Evolutionary conservation across 2,113 vertebrate species (phyloP), one percentile per base, ranked within the genome.

Genomic region (Telmatochromis bifrenatus): DNA sequence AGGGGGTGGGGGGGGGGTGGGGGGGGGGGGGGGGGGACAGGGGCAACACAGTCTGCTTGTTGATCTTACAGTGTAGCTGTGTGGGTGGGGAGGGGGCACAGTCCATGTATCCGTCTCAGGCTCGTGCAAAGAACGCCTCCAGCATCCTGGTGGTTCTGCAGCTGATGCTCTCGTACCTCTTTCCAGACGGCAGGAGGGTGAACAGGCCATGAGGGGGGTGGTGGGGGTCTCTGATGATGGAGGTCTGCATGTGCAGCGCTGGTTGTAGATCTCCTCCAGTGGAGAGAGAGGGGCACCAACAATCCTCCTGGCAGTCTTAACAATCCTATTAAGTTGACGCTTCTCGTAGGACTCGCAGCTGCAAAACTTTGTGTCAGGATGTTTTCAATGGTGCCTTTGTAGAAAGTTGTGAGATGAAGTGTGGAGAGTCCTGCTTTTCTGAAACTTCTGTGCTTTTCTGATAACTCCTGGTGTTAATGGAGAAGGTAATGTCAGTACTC

Each of bases 41-140:
- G 17, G 47, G 47, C 17, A 49, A 3, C 4, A 49, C 47, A 19
- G 49, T 21, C 51, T 2, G n/a, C 9, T 54, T 54, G 51, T 54
- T 4, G 51, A 54, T 2, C 51, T 21, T 4, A 7, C 3, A 54
- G 53, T 54, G n/a, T 54, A 7, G 51, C n/a, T 23, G 53, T 21
- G n/a, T 54, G 51, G 9, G 10, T 54, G 51, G 10, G 11, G 45
- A 17, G 6, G 53, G 21, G 6, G 1, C 21, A 23, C 21, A 23
- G 53, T 3, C 53, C 11, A 13, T 23, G 0, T 55, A 55, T 55
- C 4, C 0, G 2, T 55, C 53, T 55, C 53, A 55, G 1, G 5
- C 51, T 54, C 6, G 51, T 21, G n/a, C 51, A 12, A 21, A 54
- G 51, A 2, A 21, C 11, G 0, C 7, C 1, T 55, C 21, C 54